These are phyloP conservation scores for Istiophorus platypterus DNA, from an alignment of 2,113 vertebrate species.

Conservation along the genomic window DNA sequence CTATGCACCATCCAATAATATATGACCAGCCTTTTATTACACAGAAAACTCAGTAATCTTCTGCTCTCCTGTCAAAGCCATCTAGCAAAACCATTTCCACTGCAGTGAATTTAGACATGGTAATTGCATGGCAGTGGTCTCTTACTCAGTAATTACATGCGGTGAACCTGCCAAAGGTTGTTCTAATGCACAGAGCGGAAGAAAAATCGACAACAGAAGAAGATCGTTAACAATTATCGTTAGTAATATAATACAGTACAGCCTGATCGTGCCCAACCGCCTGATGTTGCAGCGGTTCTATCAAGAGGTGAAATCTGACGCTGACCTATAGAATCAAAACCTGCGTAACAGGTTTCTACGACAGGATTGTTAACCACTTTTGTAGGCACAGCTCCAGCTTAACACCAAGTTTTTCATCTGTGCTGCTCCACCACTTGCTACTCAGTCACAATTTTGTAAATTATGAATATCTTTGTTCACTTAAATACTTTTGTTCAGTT, in stretches of 20 bases:
- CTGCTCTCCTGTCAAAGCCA: not conserved
- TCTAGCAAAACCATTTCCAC: not conserved
- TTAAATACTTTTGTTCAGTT: not conserved
- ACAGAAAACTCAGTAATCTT: not conserved
- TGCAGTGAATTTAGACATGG: not conserved
- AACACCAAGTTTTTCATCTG: not conserved
- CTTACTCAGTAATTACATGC: not conserved
- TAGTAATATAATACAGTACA: not conserved
- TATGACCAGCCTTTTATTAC: not conserved
- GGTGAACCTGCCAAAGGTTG: not conserved
- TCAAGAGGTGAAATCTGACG: not conserved
- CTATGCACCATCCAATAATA: not conserved
- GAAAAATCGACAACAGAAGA: not conserved
- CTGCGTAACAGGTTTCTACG: not conserved
- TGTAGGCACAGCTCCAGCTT: not conserved
- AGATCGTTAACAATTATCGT: not conserved
- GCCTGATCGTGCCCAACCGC: not conserved
- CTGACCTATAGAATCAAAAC: conserved; percentile 5
- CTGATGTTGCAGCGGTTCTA: not conserved
- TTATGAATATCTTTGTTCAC: not conserved
- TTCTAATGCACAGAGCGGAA: conserved; percentile 3
- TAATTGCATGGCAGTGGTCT: not conserved
- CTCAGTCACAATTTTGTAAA: not conserved
- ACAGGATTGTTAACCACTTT: not conserved
- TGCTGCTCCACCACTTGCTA: not conserved